A percentile compares a stretch with the other conserved stretches of the same genome.
These are phyloP conservation scores for Sthenelais limicola DNA, from an alignment of 2,888 invertebrate species.

Conservation along the genomic window DNA sequence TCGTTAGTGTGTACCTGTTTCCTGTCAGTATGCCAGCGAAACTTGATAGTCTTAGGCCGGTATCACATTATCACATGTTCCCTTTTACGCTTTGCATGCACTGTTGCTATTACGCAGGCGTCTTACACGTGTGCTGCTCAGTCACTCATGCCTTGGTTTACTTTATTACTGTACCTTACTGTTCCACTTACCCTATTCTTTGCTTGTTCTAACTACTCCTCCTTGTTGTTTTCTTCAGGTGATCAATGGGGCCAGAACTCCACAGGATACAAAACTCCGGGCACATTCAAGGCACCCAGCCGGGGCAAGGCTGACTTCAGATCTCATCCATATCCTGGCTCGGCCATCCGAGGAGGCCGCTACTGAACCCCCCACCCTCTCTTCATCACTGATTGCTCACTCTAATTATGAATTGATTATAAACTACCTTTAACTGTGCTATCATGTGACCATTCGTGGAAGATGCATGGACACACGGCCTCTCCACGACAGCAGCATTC, in stretches of 20 bases:
- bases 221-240: neutral
- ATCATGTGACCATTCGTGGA: constrained; percentile 23
- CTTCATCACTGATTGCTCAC: neutral
- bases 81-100: neutral
- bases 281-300: constrained; percentile 30
- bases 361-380: constrained; percentile 20
- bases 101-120: neutral
- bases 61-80: neutral
- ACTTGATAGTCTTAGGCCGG: too few species aligned
- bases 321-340: constrained; percentile 36
- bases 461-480: neutral
- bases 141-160: neutral
- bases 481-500: constrained; percentile 1
- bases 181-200: neutral
- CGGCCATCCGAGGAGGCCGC: constrained; percentile 25
- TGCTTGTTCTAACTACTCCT: neutral
- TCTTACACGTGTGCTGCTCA: too few species aligned
- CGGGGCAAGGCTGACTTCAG: constrained; percentile 26
- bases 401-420: constrained; percentile 17
- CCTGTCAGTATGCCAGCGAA: too few species aligned
- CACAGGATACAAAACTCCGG: constrained; percentile 28
- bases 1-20: too few species aligned
- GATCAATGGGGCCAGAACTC: constrained; percentile 36
- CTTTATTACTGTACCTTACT: neutral
- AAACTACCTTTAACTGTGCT: constrained; percentile 20